Evolutionary conservation across 2,797 vertebrate genomes (phyloP).

Genomic region (Brotula barbata): DNA sequence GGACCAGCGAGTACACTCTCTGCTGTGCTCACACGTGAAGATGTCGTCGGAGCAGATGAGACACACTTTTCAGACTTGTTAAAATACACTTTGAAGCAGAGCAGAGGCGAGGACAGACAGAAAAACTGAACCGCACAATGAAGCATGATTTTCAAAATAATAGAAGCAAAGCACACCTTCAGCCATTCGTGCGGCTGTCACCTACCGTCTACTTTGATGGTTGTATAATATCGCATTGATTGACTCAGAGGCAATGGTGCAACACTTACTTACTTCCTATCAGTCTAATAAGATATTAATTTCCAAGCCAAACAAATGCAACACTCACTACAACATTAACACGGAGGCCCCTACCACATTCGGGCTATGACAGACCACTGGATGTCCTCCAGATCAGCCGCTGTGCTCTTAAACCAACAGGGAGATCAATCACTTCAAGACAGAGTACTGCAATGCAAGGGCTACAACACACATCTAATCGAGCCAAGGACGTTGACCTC

Average conservation of each 20-base stretch:
- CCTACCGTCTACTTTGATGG: neutral
- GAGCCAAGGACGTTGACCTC: slow-evolving; percentile 33
- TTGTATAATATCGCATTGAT: neutral
- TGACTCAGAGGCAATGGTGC: too few species aligned
- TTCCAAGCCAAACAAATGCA: neutral
- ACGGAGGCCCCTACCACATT: neutral
- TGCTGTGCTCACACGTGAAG: slow-evolving; percentile 39
- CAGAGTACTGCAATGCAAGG: slow-evolving; percentile 13
- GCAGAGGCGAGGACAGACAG: neutral
- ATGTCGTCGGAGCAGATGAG: slow-evolving; percentile 36
- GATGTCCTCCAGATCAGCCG: slow-evolving; percentile 23
- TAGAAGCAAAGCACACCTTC: neutral
- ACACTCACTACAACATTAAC: neutral
- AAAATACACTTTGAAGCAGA: slow-evolving; percentile 4
- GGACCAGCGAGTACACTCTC: slow-evolving; percentile 51
- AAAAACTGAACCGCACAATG: too few species aligned
- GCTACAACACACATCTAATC: slow-evolving; percentile 30
- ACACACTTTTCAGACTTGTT: slow-evolving; percentile 30
- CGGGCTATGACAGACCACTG: slow-evolving; percentile 3
- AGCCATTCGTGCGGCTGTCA: neutral
- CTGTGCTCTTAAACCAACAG: slow-evolving; percentile 18
- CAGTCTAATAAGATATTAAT: too few species aligned
- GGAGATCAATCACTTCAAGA: slow-evolving; percentile 33
- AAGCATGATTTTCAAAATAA: neutral
- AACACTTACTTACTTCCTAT: too few species aligned